Evolutionary conservation across 2,113 vertebrate species (phyloP), one percentile per base, ranked within the genome.

Genomic region (Brienomyrus longianalis): DNA sequence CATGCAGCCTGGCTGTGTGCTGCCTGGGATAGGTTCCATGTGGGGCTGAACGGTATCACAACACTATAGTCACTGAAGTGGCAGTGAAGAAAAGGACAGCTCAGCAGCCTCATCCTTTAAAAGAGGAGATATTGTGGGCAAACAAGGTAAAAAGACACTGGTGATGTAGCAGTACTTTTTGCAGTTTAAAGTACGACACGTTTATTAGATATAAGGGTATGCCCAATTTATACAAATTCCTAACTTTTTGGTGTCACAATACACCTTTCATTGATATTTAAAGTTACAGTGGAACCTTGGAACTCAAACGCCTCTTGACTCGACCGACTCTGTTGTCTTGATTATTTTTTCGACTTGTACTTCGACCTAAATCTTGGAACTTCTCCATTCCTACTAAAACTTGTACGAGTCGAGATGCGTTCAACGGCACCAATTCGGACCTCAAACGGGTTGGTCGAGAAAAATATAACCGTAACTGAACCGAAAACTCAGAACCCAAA

Each of bases 1-100:
- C 39, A 95, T 92, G 56, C 56, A n/a, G 56, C 95, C 95, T 91
- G 95, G 95, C 43, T 66, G 0, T 66, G 59, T 27, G 2, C 59
- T 62, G 59, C 59, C 23, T 9, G 59, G 8, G 23, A 62, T 2
- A 9, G 59, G 8, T 10, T 62, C 8, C 59, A n/a, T 23, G 59
- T 10, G n/a, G 59, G n/a, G 59, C n/a, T 11, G 62, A n/a, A 11
- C 10, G 23, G 4, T 11, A 11, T 66, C 62, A 27, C 62, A 66
- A 31, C 10, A 1, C n/a, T 27, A 70, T 70, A 31, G 9, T 4
- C 10, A 31, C 62, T 70, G 10, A 31, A 70, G 62, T 70, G 62
- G 59, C 59, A 11, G n/a, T 27, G 59, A 66, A 4, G 59, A 27
- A 1, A 27, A 23, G 59, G n/a, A 66, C 59, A 0, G n/a, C n/a